Percentiles rank a stretch among this genome's conserved stretches.
Evolutionary conservation across 2,888 invertebrate species (phyloP).

Genomic region (Onthophagus sagittarius): DNA sequence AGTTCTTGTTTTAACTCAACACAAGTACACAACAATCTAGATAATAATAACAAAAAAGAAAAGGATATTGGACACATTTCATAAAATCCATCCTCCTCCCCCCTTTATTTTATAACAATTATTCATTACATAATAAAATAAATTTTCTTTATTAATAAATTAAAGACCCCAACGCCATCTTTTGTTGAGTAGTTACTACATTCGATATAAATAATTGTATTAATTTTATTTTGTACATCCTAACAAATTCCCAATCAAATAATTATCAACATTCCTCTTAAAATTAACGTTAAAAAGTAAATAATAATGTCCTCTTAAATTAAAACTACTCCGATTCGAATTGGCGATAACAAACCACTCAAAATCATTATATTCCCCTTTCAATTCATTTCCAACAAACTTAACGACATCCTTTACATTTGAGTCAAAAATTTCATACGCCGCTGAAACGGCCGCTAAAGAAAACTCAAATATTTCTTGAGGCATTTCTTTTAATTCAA

Average conservation of each 20-base stretch:
- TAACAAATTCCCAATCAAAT: background rate
- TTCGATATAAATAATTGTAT: too few relatives aligned
- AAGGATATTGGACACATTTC: too few relatives aligned
- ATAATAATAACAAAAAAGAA: too few relatives aligned
- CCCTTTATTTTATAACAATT: too few relatives aligned
- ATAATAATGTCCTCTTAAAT: background rate
- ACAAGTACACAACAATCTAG: too few relatives aligned
- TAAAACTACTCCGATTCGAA: background rate
- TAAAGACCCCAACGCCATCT: too few relatives aligned
- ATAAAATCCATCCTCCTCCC: too few relatives aligned
- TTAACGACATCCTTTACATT: background rate
- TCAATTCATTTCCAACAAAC: background rate
- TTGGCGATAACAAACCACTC: background rate
- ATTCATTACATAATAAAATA: too few relatives aligned
- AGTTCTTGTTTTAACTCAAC: too few relatives aligned
- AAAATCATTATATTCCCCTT: background rate
- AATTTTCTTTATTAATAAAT: too few relatives aligned
- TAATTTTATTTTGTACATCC: background rate
- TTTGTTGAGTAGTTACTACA: too few relatives aligned
- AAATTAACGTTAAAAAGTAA: background rate
- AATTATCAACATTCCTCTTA: background rate
- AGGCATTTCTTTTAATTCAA: background rate
- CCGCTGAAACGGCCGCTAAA: background rate
- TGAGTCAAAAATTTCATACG: background rate
- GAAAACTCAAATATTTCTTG: background rate